Conservation (phyloP, 2,888 invertebrate species). For the Cryptocheilus praepositus region DNA sequence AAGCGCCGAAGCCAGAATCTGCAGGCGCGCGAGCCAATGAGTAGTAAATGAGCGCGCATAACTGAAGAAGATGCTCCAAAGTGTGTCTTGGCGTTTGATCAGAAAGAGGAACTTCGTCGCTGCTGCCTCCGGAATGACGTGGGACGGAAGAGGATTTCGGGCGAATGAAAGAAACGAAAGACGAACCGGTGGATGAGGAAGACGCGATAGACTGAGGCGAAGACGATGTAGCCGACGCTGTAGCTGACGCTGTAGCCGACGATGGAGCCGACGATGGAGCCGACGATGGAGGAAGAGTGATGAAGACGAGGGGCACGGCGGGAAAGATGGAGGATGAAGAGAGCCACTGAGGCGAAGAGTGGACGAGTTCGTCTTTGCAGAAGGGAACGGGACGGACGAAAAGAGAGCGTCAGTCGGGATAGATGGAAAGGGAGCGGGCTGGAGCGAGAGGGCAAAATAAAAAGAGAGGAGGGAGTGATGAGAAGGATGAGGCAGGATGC, state of each 20-base stretch:
- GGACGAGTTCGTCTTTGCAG: too few species aligned
- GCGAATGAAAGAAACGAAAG: background rate
- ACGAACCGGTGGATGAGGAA: conserved; percentile 22
- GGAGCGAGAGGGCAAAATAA: conserved; percentile 22
- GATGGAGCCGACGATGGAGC: conserved; percentile 12
- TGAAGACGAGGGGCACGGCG: conserved; percentile 37
- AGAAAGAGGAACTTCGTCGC: background rate
- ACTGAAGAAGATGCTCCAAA: too few species aligned
- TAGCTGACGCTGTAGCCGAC: too few species aligned
- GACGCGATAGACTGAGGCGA: too few species aligned
- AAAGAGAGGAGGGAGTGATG: conserved; percentile 26
- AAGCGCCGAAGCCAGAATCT: too few species aligned
- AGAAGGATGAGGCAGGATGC: conserved; percentile 36
- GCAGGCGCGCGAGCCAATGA: too few species aligned
- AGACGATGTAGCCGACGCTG: too few species aligned
- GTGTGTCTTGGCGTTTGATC: background rate
- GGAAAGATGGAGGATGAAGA: conserved; percentile 3
- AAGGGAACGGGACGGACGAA: conserved; percentile 17
- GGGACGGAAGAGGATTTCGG: background rate
- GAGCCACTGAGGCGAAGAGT: too few species aligned
- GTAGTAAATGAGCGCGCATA: too few species aligned
- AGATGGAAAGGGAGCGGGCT: conserved; percentile 21
- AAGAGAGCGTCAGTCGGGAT: conserved; percentile 17
- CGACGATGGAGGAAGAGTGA: conserved; percentile 27
- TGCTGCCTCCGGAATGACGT: too few species aligned